Percentiles rank a stretch among this genome's conserved stretches.
Evolutionary conservation across 2,888 invertebrate genomes (phyloP).

Genomic region (Coenonympha arcania): DNA sequence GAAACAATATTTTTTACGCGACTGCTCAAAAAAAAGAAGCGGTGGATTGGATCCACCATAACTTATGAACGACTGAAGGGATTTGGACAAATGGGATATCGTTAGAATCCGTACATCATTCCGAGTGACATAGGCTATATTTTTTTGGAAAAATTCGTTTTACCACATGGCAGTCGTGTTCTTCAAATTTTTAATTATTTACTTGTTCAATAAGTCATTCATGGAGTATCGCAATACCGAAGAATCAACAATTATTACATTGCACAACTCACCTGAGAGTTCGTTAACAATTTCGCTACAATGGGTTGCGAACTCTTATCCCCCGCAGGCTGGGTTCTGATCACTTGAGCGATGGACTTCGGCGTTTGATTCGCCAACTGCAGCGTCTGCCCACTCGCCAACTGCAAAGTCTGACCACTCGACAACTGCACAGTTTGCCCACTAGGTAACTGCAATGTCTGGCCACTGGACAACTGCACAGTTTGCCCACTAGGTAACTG

Average conservation of each 20-base stretch:
- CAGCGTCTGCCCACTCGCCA: conserved; percentile 57
- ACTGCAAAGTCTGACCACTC: conserved; percentile 56
- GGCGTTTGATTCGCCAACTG: conserved; percentile 55
- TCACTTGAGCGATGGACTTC: conserved; percentile 55
- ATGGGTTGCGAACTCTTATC: conserved; percentile 73
- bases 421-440: conserved; percentile 44
- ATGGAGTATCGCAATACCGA: neutral
- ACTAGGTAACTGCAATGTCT: conserved; percentile 40
- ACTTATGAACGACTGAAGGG: no score
- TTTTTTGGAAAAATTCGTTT: no score
- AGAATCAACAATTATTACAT: neutral
- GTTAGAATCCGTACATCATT: no score
- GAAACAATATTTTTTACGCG: no score
- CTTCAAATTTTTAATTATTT: no score
- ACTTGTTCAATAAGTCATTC: no score
- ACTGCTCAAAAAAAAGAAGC: no score
- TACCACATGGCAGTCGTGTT: no score
- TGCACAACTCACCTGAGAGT: conserved; percentile 71
- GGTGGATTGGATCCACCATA: no score
- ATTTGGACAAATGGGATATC: no score
- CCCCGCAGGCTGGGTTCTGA: conserved; percentile 46
- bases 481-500: conserved; percentile 41
- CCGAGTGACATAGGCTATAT: no score
- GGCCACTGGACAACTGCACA: conserved; percentile 42
- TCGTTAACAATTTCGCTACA: conserved; percentile 82